Evolutionary conservation across 2,888 invertebrate species (phyloP), one percentile per base, ranked within the genome.

Genomic region (Dryococelus australis): DNA sequence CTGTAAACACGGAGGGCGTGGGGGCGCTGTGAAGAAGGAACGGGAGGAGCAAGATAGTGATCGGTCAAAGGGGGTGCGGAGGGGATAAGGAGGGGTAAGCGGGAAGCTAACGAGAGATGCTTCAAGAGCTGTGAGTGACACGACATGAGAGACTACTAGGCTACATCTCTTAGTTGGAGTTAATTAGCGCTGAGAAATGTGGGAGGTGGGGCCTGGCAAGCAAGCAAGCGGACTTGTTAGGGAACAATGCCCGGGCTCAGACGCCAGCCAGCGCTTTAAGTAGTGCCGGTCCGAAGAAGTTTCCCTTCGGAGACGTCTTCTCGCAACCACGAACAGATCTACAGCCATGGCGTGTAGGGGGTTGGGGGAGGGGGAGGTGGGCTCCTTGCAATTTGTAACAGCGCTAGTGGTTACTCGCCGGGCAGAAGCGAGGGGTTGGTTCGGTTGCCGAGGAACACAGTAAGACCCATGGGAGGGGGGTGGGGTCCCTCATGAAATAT

Each of bases 401-500:
- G 83, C 35, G 35, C 35, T 13, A 13, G 83, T 43, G 83, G 83
- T 83, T 83, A 83, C 83, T 83, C 43, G 65, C 16, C 2, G 47
- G 4, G 47, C 2, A 47, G 47, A 47, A 10, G 16, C 47, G 47
- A 47, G 47, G 47, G 47, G 47, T 10, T 16, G 47, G 47, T 2
- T 47, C 8, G 35, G 24, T 65, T 24, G 65, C 65, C 83, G 13
- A 35, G 83, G 83, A 35, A 65, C 47, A 83, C 43, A 43, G 27
- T 83, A 6, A 43, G 87, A 13, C 35, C 35, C 35, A 1, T 28
- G 51, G 83, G 84, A 47, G 27, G 27, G 53, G 47, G 24, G 79
- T n/a, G n/a, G n/a, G n/a, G n/a, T n/a, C n/a, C n/a, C 81, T 88
- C 88, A 87, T 88, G 87, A 88, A 88, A 88, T 87, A 88, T 88